phyloP scores from a whole-genome alignment of 2,797 vertebrate genomes.

The Basileuterus tristriatus region DNA sequence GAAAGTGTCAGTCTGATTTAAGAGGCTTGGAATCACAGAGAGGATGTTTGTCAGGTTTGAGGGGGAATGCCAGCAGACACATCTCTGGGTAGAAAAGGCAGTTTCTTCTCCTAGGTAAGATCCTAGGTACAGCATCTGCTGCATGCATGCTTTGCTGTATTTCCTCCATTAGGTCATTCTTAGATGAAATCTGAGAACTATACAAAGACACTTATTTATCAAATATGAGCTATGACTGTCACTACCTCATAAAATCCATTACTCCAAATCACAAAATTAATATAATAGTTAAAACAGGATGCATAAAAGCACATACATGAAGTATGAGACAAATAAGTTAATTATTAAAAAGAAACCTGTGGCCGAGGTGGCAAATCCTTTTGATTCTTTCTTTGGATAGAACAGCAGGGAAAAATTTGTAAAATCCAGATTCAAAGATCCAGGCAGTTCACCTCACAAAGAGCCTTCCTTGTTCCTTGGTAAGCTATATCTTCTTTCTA shows the following conservation, averaged over 20 bases:
- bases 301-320: neutral
- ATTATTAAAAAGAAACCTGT: neutral
- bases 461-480: neutral
- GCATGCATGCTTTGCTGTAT: neutral
- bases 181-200: neutral
- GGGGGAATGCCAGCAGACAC: neutral
- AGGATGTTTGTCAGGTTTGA: neutral
- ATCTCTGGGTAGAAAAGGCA: neutral
- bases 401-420: neutral
- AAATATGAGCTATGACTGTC: neutral
- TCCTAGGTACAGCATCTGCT: neutral
- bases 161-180: neutral
- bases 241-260: neutral
- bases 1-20: neutral
- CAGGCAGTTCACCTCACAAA: neutral
- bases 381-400: neutral
- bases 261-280: neutral
- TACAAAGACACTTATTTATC: neutral
- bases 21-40: neutral
- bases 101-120: neutral
- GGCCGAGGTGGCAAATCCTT: neutral
- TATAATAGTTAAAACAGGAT: neutral
- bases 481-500: neutral
- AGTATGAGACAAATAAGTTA: neutral
- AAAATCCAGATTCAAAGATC: neutral